A percentile compares a stretch with the other conserved stretches of the same genome.
phyloP scores from a whole-genome alignment of 2,113 vertebrate species.

The Ciconia boyciana region DNA sequence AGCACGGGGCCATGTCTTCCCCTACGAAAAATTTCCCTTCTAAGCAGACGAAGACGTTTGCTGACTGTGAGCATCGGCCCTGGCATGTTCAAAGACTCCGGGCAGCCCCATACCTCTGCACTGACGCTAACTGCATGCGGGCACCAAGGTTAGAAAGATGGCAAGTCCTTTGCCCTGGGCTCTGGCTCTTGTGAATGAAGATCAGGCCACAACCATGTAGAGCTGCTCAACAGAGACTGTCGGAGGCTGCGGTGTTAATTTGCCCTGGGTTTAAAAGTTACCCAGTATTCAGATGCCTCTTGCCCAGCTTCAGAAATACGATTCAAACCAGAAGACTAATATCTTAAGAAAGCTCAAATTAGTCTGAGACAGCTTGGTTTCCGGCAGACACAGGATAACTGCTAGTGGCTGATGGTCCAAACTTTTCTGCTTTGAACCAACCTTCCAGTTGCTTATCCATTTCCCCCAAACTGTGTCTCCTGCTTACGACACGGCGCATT shows the following conservation, averaged over 20 bases:
- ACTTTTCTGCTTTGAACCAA: not conserved
- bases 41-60: not conserved
- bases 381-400: not conserved
- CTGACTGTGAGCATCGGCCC: not conserved
- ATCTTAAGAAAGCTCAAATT: constrained; percentile 1
- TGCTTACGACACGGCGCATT: not conserved
- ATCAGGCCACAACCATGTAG: not conserved
- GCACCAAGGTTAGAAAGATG: not conserved
- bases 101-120: not conserved
- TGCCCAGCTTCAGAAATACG: not conserved
- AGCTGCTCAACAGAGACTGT: not conserved
- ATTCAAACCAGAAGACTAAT: constrained; percentile 11
- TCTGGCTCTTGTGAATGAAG: not conserved
- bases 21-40: not conserved
- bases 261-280: not conserved
- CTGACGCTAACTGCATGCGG: not conserved
- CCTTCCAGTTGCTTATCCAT: not conserved
- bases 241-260: not conserved
- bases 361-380: constrained; percentile 12
- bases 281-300: not conserved
- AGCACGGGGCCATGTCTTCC: fast-evolving
- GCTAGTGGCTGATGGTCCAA: constrained; percentile 5
- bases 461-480: not conserved
- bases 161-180: not conserved
- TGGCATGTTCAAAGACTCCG: not conserved